phyloP scores from a whole-genome alignment of 2,113 vertebrate genomes.

The Paramisgurnus dabryanus region DNA sequence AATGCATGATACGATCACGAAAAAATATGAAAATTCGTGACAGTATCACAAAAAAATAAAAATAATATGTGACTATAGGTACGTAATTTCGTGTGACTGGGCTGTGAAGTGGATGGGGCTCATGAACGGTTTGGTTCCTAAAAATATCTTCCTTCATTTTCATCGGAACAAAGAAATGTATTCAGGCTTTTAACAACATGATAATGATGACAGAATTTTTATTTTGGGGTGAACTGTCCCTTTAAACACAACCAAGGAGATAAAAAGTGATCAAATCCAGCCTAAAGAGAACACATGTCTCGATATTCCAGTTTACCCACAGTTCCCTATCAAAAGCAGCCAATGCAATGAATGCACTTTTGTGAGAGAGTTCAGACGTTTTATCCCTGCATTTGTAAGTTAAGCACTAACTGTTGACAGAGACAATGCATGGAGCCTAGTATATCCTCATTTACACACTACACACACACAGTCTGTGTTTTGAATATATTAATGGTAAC shows the following conservation, averaged over 20 bases:
- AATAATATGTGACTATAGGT: too few species aligned
- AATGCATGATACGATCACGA: too few species aligned
- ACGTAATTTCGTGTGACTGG: too few species aligned
- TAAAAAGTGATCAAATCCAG: slow-evolving; percentile 8
- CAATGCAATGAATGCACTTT: slow-evolving; percentile 21
- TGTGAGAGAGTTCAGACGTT: slow-evolving; percentile 11
- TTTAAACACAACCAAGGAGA: slow-evolving; percentile 12
- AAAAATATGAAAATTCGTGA: too few species aligned
- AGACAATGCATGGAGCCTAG: slow-evolving; percentile 18
- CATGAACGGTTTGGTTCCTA: too few species aligned
- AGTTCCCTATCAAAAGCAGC: slow-evolving; percentile 23
- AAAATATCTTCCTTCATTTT: too few species aligned
- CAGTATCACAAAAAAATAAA: too few species aligned
- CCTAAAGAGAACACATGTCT: slow-evolving; percentile 8
- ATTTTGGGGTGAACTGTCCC: too few species aligned
- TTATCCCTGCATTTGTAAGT: slow-evolving; percentile 23
- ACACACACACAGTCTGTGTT: slow-evolving; percentile 17
- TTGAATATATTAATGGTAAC: slow-evolving; percentile 37
- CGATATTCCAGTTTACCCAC: slow-evolving; percentile 26
- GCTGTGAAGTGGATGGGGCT: too few species aligned
- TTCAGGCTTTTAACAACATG: too few species aligned
- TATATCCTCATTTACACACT: neutral
- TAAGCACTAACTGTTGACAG: neutral
- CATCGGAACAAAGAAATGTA: too few species aligned
- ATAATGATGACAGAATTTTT: too few species aligned